phyloP scores from a whole-genome alignment of 2,113 vertebrate genomes.

The Thalassarche chlororhynchos region DNA sequence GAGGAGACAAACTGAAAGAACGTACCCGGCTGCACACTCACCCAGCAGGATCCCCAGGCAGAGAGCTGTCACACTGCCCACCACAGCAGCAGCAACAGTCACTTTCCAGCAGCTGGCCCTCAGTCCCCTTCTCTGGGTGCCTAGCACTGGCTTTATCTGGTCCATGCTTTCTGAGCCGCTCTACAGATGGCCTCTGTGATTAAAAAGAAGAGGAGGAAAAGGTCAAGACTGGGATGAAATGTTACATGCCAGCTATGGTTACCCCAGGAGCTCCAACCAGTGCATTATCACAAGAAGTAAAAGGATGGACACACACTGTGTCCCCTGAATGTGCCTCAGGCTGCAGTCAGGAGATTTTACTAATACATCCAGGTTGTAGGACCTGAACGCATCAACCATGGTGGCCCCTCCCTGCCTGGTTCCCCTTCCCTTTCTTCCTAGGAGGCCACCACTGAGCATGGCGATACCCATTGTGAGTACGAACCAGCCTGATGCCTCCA shows the following conservation, averaged over 20 bases:
- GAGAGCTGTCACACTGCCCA: background rate
- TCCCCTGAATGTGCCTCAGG: background rate
- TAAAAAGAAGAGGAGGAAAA: background rate
- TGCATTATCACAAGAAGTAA: too few species aligned
- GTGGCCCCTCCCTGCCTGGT: background rate
- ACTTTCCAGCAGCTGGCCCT: background rate
- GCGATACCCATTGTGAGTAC: accelerated
- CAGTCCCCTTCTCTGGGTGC: background rate
- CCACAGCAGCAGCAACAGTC: accelerated
- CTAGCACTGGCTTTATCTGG: background rate
- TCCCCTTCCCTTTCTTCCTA: background rate
- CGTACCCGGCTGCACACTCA: constrained; percentile 1
- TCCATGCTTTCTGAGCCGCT: constrained; percentile 57
- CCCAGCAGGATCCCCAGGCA: constrained; percentile 71
- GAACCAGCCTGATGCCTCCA: background rate
- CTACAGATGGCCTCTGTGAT: background rate
- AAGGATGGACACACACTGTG: background rate
- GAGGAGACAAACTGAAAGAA: background rate
- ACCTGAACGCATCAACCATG: background rate
- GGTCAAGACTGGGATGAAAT: background rate
- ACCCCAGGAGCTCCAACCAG: background rate
- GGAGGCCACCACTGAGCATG: background rate
- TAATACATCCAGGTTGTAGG: background rate
- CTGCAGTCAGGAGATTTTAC: background rate
- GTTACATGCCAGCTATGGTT: too few species aligned